Conservation (phyloP, 1,140 invertebrate genomes). For the Spodoptera frugiperda region DNA sequence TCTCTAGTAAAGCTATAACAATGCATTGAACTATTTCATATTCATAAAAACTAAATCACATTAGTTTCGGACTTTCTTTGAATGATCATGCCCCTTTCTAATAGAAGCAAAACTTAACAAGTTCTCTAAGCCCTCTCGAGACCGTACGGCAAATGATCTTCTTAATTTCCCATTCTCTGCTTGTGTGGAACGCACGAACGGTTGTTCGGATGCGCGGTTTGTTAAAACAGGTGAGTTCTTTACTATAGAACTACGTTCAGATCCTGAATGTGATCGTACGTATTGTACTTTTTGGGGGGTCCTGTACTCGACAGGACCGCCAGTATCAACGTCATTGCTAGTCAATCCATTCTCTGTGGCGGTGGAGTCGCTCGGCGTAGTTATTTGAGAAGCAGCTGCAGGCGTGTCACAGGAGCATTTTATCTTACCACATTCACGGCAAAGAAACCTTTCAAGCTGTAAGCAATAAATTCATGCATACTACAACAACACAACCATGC, state of each 20-base stretch:
- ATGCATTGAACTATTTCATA: slow-evolving; percentile 34
- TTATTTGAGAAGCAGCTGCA: slow-evolving; percentile 52
- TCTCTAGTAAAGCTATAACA: slow-evolving; percentile 32
- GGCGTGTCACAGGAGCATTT: slow-evolving; percentile 84
- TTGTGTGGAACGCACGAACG: slow-evolving; percentile 65
- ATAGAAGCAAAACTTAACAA: slow-evolving; percentile 72
- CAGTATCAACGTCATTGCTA: slow-evolving; percentile 33
- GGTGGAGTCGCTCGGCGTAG: slow-evolving; percentile 43
- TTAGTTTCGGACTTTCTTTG: slow-evolving; percentile 63
- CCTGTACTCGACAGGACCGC: slow-evolving; percentile 66
- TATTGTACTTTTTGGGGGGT: slow-evolving; percentile 54
- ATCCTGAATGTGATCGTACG: slow-evolving; percentile 63
- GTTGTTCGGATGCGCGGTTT: slow-evolving; percentile 66
- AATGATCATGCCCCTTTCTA: slow-evolving; percentile 68
- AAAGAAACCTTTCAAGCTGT: slow-evolving; percentile 88
- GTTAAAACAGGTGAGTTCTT: slow-evolving; percentile 55
- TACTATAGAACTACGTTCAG: slow-evolving; percentile 57
- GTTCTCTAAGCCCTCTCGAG: slow-evolving; percentile 79
- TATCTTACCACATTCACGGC: slow-evolving; percentile 87
- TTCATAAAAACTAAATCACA: slow-evolving; percentile 13
- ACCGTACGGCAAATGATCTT: slow-evolving; percentile 79
- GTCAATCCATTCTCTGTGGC: slow-evolving; percentile 41
- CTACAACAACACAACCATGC: slow-evolving; percentile 79
- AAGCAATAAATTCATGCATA: slow-evolving; percentile 86
- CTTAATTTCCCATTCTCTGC: slow-evolving; percentile 74